Conservation (phyloP, 1,140 invertebrate species). For the Drosophila ercepeae region DNA sequence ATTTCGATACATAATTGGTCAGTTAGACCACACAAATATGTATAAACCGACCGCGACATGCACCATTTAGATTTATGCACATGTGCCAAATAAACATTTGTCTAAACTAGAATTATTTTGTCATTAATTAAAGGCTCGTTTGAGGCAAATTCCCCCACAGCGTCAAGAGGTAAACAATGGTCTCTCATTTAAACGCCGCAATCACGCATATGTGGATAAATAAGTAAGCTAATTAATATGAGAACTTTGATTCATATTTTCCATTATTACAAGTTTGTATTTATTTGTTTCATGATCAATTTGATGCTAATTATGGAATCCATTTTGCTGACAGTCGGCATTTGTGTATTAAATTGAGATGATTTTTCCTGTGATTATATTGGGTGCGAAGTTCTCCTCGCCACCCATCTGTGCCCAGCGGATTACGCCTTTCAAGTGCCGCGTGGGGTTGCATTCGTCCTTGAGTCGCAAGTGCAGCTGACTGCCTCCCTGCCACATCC, state of each 20-base stretch:
- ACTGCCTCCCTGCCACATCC: neutral
- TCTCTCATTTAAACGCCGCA: slow-evolving; percentile 6
- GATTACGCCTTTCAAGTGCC: slow-evolving; percentile 16
- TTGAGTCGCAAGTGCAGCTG: neutral
- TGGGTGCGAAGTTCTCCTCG: neutral
- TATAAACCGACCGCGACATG: slow-evolving; percentile 21
- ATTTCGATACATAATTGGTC: slow-evolving; percentile 45
- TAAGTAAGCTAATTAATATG: slow-evolving; percentile 29
- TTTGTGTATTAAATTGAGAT: slow-evolving; percentile 31
- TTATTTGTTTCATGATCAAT: slow-evolving; percentile 50
- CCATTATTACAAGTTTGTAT: slow-evolving; percentile 36
- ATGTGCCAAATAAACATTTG: slow-evolving; percentile 41
- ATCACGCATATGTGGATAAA: slow-evolving; percentile 18
- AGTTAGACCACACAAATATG: slow-evolving; percentile 37
- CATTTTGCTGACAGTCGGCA: slow-evolving; percentile 11
- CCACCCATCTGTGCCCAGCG: neutral
- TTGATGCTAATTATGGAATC: slow-evolving; percentile 58
- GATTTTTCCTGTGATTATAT: slow-evolving; percentile 20
- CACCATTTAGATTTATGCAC: slow-evolving; percentile 27
- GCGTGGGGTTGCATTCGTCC: slow-evolving; percentile 5
- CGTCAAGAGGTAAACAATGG: slow-evolving; percentile 4
- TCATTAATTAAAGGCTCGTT: slow-evolving; percentile 51
- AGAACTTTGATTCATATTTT: slow-evolving; percentile 33
- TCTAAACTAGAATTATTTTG: slow-evolving; percentile 24
- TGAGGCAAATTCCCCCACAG: neutral